These are phyloP conservation scores for Oikopleura vanhoeffeni DNA, from an alignment of 23 tunicate genomes.

Conservation along the genomic window DNA sequence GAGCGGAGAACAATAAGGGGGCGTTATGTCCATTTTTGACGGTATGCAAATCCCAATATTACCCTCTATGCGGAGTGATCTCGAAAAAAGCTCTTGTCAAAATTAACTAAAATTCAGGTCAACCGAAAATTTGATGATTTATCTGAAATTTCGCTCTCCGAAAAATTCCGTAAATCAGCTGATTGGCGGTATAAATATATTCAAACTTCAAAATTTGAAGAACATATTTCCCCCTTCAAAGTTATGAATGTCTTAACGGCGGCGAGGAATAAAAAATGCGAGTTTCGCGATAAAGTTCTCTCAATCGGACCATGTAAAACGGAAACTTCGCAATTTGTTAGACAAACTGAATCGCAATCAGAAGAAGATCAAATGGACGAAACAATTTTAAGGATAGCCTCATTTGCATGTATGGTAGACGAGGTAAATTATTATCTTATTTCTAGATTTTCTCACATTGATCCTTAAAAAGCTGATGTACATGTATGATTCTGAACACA, in stretches of 20 bases:
- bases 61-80: too few species aligned
- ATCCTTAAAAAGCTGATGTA: too few species aligned
- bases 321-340: not conserved
- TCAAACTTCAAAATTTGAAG: not conserved
- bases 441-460: too few species aligned
- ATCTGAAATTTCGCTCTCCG: not conserved
- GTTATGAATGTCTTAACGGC: not conserved
- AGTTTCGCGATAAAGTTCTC: not conserved
- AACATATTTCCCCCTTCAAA: not conserved
- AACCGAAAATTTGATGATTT: not conserved
- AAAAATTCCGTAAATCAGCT: not conserved
- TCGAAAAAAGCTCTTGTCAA: too few species aligned
- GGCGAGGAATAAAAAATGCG: not conserved
- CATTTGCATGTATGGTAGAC: not conserved
- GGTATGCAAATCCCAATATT: too few species aligned
- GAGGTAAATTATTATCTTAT: too few species aligned
- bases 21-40: too few species aligned
- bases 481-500: too few species aligned
- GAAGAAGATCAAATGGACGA: not conserved
- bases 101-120: too few species aligned
- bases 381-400: not conserved
- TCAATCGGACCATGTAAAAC: not conserved
- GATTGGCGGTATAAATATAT: not conserved
- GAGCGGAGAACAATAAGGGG: too few species aligned
- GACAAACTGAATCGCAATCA: not conserved